Conservation (phyloP, 2,113 vertebrate genomes). For the Entomyzon cyanotis region DNA sequence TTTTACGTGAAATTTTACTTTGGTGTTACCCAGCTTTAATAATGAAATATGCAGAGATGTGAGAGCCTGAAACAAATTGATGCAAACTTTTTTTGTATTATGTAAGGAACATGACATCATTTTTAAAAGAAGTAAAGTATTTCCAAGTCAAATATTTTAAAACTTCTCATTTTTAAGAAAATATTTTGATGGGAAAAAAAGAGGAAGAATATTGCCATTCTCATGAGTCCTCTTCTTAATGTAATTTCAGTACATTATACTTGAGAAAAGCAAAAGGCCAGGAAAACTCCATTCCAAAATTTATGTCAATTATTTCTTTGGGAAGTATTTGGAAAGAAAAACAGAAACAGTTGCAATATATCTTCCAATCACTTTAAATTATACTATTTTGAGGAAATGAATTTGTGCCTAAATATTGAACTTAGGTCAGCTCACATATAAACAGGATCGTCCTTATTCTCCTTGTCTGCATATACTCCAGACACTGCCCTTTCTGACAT, state of each 20-base stretch:
- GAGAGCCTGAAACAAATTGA: background rate
- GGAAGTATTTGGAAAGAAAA: background rate
- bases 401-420: background rate
- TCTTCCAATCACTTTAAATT: background rate
- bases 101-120: background rate
- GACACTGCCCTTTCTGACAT: background rate
- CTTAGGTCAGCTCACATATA: background rate
- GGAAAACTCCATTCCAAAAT: background rate
- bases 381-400: background rate
- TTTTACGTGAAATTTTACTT: background rate
- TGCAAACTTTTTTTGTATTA: background rate
- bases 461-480: background rate
- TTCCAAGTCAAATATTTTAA: constrained; percentile 14
- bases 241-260: background rate
- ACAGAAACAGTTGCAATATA: background rate
- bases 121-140: background rate
- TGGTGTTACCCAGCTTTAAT: background rate
- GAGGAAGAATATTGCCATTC: background rate
- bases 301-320: background rate
- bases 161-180: background rate
- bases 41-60: background rate
- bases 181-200: background rate
- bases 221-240: background rate
- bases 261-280: background rate
- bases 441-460: background rate